Percentiles rank a stretch among this genome's conserved stretches.
Conservation (phyloP, 1,140 invertebrate genomes). For the Drosophila jambulina region DNA sequence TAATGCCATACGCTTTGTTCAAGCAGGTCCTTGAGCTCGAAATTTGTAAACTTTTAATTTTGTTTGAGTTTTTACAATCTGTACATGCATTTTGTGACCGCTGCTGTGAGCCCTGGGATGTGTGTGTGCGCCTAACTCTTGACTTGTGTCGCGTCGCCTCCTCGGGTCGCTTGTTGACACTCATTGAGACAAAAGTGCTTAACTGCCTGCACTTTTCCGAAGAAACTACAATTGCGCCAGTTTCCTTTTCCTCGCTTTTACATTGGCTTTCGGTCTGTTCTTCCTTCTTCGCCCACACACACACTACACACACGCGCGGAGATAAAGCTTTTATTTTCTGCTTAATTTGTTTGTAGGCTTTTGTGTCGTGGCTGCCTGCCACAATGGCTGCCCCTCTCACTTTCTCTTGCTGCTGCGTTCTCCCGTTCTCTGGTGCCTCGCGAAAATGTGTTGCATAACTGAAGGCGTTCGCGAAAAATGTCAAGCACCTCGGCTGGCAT, state of each 20-base stretch:
- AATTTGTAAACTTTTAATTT: not conserved
- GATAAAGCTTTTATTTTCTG: conserved; percentile 76
- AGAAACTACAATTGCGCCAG: conserved; percentile 51
- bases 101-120: conserved; percentile 9
- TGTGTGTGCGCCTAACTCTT: conserved; percentile 41
- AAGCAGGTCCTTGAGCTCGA: too few species aligned
- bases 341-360: conserved; percentile 79
- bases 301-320: conserved; percentile 20
- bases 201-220: conserved; percentile 76
- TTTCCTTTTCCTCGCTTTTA: conserved; percentile 25
- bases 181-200: conserved; percentile 84
- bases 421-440: not conserved
- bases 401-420: not conserved
- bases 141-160: conserved; percentile 55
- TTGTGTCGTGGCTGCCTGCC: conserved; percentile 35
- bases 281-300: conserved; percentile 12
- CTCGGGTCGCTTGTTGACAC: conserved; percentile 73
- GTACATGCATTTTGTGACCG: conserved; percentile 2
- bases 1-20: not conserved
- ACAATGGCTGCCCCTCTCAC: conserved; percentile 27
- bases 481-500: conserved; percentile 73
- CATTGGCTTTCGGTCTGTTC: conserved; percentile 32
- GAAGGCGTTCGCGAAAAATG: conserved; percentile 74
- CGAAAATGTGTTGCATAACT: conserved; percentile 68
- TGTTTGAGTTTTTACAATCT: not conserved